Evolutionary conservation across 2,888 invertebrate genomes (phyloP), one percentile per base, ranked within the genome.

Genomic region (Melitaea athalia): DNA sequence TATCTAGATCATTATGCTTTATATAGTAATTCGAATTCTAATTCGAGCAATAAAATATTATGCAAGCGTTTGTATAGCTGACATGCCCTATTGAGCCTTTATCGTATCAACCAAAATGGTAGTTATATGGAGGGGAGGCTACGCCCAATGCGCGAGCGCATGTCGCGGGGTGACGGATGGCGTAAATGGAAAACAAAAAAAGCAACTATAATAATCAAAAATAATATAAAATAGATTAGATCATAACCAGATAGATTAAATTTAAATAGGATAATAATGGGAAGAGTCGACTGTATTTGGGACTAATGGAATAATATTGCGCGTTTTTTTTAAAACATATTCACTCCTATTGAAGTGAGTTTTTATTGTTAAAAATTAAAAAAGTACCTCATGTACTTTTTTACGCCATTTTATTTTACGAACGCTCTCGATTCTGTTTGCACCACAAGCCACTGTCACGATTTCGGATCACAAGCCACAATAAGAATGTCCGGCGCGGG

Each of bases 401-500:
- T n/a, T n/a, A n/a, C n/a, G n/a, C n/a, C n/a, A 24, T 24, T 24
- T 24, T 24, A 24, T 1, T 24, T 24, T 24, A 24, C 3, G 24
- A 24, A 24, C 74, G 74, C 78, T 69, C 33, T 60, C 74, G 68
- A 73, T 66, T 73, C 49, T 65, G 31, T 76, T 81, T 85, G 77
- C 57, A 72, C 83, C 77, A 72, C 72, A 63, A 67, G 72, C 74
- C 76, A 75, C 71, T 79, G 85, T 88, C 89, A 91, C 90, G 89
- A 89, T 86, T 88, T 85, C 80, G 84, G 84, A 88, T 85, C 87
- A 86, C 85, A 86, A 83, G 81, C 85, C 81, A 85, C 90, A 85
- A 85, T 85, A 81, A 83, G 81, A 82, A 85, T 86, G 89, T 83
- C 85, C 80, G 77, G 80, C 77, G 69, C 53, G 38, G 65, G 61